Conservation (phyloP, 2,113 vertebrate species). For the Antechinus flavipes region DNA sequence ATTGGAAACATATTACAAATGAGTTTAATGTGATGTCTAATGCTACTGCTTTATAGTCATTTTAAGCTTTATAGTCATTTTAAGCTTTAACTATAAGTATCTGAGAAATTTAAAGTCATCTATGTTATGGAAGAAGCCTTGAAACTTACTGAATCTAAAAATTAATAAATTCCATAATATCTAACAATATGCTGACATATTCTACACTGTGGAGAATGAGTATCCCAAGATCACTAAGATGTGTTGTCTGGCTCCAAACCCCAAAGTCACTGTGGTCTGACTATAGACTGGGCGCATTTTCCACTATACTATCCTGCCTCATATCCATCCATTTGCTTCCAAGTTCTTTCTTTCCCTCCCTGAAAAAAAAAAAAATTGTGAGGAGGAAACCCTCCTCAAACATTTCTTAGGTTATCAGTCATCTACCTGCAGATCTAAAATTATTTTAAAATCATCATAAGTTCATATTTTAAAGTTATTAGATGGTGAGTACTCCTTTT, state of each 20-base stretch:
- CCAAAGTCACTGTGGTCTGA: neutral
- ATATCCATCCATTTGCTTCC: neutral
- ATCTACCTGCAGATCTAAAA: slow-evolving; percentile 3
- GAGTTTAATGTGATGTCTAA: neutral
- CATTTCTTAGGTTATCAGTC: neutral
- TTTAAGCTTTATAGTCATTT: neutral
- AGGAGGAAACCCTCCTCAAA: neutral
- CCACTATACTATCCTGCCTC: neutral
- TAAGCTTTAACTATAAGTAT: neutral
- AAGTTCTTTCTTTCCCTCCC: neutral
- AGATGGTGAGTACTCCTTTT: neutral
- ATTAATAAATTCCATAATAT: neutral
- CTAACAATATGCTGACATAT: neutral
- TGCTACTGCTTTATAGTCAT: neutral
- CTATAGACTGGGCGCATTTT: neutral
- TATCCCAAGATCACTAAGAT: neutral
- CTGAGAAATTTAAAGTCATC: neutral
- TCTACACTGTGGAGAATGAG: neutral
- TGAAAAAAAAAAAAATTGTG: neutral
- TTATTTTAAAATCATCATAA: neutral
- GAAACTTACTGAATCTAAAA: neutral
- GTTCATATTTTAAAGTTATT: neutral
- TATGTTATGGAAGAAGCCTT: neutral
- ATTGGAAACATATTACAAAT: neutral
- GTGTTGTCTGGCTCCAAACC: neutral